phyloP scores from a whole-genome alignment of 92 coral and sea anemone species.

The Diadumene lineata region DNA sequence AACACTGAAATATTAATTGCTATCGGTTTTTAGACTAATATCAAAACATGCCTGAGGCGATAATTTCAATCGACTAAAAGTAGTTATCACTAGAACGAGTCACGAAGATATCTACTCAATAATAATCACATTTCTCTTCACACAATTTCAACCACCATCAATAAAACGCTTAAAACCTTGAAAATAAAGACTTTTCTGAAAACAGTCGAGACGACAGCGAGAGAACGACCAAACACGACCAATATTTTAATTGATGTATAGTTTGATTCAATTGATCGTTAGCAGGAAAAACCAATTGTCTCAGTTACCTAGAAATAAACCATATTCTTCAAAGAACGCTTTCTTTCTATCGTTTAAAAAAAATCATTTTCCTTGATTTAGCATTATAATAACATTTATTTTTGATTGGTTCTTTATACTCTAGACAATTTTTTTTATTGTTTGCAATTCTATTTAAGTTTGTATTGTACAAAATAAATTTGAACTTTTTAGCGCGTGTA shows the following conservation, averaged over 20 bases:
- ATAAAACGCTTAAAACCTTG: constrained; percentile 8
- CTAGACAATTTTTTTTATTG: no score
- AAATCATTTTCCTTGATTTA: not conserved
- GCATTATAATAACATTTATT: no score
- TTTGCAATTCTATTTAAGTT: no score
- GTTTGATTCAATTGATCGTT: constrained; percentile 37
- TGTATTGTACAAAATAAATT: no score
- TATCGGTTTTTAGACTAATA: constrained; percentile 55
- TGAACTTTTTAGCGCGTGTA: no score
- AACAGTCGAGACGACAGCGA: constrained; percentile 18
- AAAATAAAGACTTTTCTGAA: constrained; percentile 8
- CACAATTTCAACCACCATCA: not conserved
- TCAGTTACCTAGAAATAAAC: constrained; percentile 66
- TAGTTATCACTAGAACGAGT: constrained; percentile 13
- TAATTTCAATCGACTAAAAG: constrained; percentile 26
- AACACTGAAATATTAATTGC: constrained; percentile 54
- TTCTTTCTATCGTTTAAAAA: not conserved
- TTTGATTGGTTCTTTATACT: no score
- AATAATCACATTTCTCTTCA: constrained; percentile 1
- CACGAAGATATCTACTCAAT: constrained; percentile 16
- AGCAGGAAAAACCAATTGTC: constrained; percentile 61
- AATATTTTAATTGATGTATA: constrained; percentile 40
- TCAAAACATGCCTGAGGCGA: constrained; percentile 61
- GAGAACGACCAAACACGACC: constrained; percentile 5
- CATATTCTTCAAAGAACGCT: constrained; percentile 49